These are phyloP conservation scores for Eidolon helvum DNA, from an alignment of 2,113 vertebrate species.

Conservation along the genomic window DNA sequence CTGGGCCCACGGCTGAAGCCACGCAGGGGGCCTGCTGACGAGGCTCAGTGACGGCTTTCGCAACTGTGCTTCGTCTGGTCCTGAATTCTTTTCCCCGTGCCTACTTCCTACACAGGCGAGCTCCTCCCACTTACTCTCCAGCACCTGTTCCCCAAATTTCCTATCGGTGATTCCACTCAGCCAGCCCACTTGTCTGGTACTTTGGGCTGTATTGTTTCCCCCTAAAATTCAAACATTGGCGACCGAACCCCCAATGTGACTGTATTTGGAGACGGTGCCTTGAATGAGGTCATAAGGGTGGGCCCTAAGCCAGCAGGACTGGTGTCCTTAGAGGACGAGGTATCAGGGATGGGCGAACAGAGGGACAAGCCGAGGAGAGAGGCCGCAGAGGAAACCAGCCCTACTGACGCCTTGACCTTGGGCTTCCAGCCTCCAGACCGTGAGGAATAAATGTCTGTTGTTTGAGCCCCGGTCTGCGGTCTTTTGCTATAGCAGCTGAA, in stretches of 20 bases:
- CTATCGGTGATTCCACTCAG: neutral
- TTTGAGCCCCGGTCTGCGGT: no score
- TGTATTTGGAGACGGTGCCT: neutral
- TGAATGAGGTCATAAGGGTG: neutral
- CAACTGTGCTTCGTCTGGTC: neutral
- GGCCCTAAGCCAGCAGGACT: neutral
- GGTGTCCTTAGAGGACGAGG: neutral
- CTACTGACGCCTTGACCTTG: rapidly evolving
- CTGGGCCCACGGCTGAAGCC: rapidly evolving
- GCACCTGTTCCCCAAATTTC: neutral
- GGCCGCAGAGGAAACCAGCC: neutral
- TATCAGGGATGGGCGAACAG: rapidly evolving
- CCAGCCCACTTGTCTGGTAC: rapidly evolving
- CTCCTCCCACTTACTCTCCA: neutral
- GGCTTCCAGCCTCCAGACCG: neutral
- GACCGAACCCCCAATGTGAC: rapidly evolving
- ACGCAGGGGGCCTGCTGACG: rapidly evolving
- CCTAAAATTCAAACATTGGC: no score
- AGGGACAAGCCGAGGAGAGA: neutral
- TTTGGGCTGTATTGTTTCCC: neutral
- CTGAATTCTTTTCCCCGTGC: neutral
- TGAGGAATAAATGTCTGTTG: neutral
- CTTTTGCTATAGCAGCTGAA: neutral
- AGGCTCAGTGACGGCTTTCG: neutral
- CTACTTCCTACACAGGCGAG: neutral